Base-by-base conservation (phyloP, 2,113 vertebrate genomes). In the Prionailurus bengalensis region DNA sequence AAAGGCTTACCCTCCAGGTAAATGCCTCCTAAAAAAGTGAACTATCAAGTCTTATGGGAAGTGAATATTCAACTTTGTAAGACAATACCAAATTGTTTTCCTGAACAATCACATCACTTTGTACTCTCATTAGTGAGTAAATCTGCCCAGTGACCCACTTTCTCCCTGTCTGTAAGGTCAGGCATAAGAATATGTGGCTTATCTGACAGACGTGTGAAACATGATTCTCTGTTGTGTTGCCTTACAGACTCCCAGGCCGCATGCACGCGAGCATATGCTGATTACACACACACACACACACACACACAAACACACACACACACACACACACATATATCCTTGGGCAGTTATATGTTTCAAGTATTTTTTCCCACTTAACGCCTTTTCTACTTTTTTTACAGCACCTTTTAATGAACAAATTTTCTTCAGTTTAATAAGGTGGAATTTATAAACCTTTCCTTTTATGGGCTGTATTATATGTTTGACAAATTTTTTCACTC, bases 361-460 rank as follows among this genome's bases (percentile, higher is more conserved):
- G 9, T 81, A 51, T 70, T 87, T 68, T 74, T 48, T 74, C 48
- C 58, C 61, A 61, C 13, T 74, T 13, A 48, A 25, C 16, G 17
- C 21, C 65, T 93, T 71, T 73, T 85, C 33, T 93, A 90, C 55
- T 84, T 84, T 84, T 51, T 70, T 96, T 39, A 91, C 9, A 86
- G 29, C 85, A n/a, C n/a, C 33, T 79, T 88, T 48, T 39, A 71
- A 71, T n/a, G 2, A 91, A 88, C 3, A 58, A 4, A 76, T 74
- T 39, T 61, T 70, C 63, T 70, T 76, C 63, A 65, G 25, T 31
- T 70, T 80, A 80, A 79, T 71, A 71, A 96, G 15, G 27, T 65
- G 71, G 13, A 25, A 83, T 42, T 71, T 68, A 70, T 53, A n/a
- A 48, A 82, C 31, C 14, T 94, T 84, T 80, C 63, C 39, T 70